Percentiles rank a stretch among this genome's conserved stretches.
Conservation (phyloP, 2,113 vertebrate species). For the Chaetorhynchus papuensis region DNA sequence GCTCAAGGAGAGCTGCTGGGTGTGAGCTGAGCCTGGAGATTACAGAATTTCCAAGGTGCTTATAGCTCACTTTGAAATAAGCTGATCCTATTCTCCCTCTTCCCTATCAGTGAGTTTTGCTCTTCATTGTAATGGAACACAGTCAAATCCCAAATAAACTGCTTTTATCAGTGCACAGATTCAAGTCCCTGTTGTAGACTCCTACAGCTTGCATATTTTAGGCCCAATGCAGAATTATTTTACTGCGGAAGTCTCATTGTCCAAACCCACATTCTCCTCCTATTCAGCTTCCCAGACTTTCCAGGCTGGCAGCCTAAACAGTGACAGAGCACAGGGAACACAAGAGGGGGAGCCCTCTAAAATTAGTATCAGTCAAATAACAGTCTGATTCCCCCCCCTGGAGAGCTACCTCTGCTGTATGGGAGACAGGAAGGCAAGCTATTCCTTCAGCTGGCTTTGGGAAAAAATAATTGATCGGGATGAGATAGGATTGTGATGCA, state of each 20-base stretch:
- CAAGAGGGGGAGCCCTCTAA: not conserved
- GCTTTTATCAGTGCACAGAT: not conserved
- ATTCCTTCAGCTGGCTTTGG: not conserved
- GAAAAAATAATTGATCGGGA: not conserved
- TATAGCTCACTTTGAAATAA: not conserved
- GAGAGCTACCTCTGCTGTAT: not conserved
- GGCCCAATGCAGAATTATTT: not conserved
- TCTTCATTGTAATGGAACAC: not conserved
- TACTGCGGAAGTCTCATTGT: not conserved
- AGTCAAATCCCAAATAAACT: not conserved
- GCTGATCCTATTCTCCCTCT: not conserved
- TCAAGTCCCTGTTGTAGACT: not conserved
- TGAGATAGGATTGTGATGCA: not conserved
- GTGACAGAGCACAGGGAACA: not conserved
- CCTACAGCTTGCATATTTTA: not conserved
- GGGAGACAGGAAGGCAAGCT: not conserved
- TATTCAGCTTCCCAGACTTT: not conserved
- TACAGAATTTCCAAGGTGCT: not conserved
- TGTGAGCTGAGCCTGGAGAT: not conserved
- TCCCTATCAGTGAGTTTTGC: not conserved
- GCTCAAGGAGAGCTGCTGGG: not conserved
- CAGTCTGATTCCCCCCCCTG: not conserved
- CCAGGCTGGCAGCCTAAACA: not conserved
- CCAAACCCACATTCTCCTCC: not conserved
- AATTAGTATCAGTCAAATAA: not conserved